Base-by-base conservation (phyloP, 2,888 invertebrate genomes). In the Zonitis immaculata region DNA sequence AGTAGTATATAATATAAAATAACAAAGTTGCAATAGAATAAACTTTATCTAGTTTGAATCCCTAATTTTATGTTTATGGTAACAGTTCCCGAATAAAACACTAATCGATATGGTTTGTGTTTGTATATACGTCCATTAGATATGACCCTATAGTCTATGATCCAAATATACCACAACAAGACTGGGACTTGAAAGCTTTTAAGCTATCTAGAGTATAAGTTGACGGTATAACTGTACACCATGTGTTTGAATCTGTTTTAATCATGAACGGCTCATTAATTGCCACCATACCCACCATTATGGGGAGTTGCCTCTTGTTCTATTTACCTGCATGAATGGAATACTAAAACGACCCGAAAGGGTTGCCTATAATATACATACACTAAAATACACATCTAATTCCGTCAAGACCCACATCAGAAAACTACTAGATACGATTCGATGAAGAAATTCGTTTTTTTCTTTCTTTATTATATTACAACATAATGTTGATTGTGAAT, bases 41-140 rank as follows among this genome's bases (percentile, higher is more conserved):
- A 12, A 18, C 46, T 28, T 47, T 51, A 39, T 39, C 20, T n/a
- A 1, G 28, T 14, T 47, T 47, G 44, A 47, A 47, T 51, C 47
- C 20, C 20, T 11, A 6, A 11, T 20, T 39, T 39, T 39, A 39
- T 39, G 6, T 39, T 39, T 39, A 39, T 39, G 6, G 20, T 3
- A 18, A 39, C 39, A 39, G 6, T 39, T 39, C 16, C 18, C 11
- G 11, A 20, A 20, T n/a, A 20, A 20, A n/a, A 39, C 20, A 50
- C 58, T 56, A 62, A 68, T 68, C 66, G 66, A 68, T 67, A 60
- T 54, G 50, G 58, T 61, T 55, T 67, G 68, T 65, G 70, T 68
- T 67, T 61, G 57, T 58, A 64, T 63, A 62, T n/a, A n/a, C n/a
- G n/a, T 67, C 66, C 67, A 68, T 70, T 68, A 70, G 65, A 52